Conservation (phyloP, 2,888 invertebrate species). For the Eupeodes luniger region DNA sequence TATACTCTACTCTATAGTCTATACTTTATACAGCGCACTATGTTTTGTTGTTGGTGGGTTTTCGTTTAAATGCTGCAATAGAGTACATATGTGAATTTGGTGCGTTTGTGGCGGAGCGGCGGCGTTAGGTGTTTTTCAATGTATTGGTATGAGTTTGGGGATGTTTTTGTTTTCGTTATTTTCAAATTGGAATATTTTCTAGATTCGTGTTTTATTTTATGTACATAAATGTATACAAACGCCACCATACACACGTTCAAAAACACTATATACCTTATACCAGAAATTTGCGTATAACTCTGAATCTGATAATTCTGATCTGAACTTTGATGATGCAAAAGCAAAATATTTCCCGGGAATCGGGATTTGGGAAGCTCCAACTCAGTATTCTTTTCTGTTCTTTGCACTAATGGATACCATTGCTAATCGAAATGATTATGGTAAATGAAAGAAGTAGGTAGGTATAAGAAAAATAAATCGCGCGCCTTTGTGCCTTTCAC, state of each 20-base stretch:
- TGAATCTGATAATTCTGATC: no score
- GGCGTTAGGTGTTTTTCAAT: constrained; percentile 64
- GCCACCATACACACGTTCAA: constrained; percentile 34
- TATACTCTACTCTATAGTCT: constrained; percentile 8
- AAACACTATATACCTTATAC: constrained; percentile 17
- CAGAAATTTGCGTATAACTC: constrained; percentile 4
- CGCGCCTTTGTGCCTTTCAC: constrained; percentile 65
- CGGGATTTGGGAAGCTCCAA: constrained; percentile 27
- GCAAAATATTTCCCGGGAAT: constrained; percentile 60
- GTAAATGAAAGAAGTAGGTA: not conserved
- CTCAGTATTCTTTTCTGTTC: not conserved
- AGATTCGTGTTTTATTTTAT: constrained; percentile 18
- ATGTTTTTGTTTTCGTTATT: constrained; percentile 52
- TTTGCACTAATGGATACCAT: not conserved
- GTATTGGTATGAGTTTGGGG: constrained; percentile 68
- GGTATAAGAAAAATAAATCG: constrained; percentile 47
- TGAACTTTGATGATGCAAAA: constrained; percentile 41
- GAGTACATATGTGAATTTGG: constrained; percentile 59
- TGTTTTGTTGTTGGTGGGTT: constrained; percentile 44
- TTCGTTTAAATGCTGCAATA: constrained; percentile 38
- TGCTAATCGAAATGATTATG: not conserved
- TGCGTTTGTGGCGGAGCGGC: constrained; percentile 35
- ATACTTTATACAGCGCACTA: constrained; percentile 34
- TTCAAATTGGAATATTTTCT: constrained; percentile 68
- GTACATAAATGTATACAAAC: constrained; percentile 40